These are phyloP conservation scores for Vulpes ferrilata DNA, from an alignment of 2,113 vertebrate genomes.

Conservation along the genomic window DNA sequence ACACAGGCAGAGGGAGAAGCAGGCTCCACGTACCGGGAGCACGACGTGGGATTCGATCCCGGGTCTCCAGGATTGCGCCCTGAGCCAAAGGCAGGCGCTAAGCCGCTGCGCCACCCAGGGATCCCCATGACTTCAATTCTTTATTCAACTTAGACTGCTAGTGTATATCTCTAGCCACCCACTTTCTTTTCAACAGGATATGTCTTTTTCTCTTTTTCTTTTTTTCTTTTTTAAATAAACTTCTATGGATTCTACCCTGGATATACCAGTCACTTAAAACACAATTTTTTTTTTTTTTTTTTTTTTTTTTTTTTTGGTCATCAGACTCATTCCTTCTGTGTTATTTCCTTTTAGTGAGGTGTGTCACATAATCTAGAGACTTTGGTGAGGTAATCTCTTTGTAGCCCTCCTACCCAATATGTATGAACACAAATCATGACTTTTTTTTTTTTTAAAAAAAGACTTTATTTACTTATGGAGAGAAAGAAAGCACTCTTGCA, in stretches of 20 bases:
- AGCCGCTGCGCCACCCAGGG: no score
- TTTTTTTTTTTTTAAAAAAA: background rate
- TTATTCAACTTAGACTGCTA: background rate
- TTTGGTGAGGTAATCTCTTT: background rate
- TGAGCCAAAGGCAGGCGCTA: no score
- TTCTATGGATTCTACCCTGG: background rate
- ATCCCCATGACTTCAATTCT: background rate
- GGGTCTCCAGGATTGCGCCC: no score
- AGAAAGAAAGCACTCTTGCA: background rate
- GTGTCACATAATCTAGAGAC: background rate
- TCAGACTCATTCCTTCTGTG: background rate
- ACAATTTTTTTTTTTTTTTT: background rate
- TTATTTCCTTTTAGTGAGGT: background rate
- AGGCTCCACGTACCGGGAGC: no score
- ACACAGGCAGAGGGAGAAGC: no score
- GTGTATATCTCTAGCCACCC: background rate
- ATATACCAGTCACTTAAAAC: background rate
- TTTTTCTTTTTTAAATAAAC: background rate
- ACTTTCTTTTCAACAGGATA: background rate
- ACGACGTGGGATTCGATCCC: no score
- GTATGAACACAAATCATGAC: background rate
- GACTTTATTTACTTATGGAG: background rate
- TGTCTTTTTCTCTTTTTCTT: background rate
- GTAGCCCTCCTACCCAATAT: background rate
- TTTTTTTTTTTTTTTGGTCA: background rate